A percentile compares a stretch with the other conserved stretches of the same genome.
These are phyloP conservation scores for Ormia ochracea DNA, from an alignment of 2,888 invertebrate species.

Conservation along the genomic window DNA sequence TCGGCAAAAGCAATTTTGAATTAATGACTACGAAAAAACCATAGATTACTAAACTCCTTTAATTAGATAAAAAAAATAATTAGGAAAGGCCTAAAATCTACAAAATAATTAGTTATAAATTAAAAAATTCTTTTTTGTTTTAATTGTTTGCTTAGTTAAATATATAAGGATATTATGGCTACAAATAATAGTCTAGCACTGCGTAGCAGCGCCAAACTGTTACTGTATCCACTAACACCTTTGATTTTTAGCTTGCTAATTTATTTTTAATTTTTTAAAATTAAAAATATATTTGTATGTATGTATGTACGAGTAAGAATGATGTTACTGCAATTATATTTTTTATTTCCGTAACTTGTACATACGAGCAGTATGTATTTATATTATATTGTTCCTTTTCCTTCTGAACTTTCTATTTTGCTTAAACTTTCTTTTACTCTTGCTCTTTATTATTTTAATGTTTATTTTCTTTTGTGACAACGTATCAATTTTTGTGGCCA, in stretches of 20 bases:
- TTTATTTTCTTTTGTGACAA: constrained; percentile 35
- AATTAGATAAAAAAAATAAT: constrained; percentile 16
- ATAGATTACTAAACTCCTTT: constrained; percentile 42
- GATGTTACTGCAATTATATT: not conserved
- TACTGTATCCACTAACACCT: constrained; percentile 28
- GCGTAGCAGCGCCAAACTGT: constrained; percentile 40
- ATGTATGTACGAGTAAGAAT: no score
- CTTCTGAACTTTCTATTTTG: constrained; percentile 32
- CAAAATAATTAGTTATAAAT: not conserved
- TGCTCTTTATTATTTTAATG: constrained; percentile 24
- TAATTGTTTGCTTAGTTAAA: not conserved
- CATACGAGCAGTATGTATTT: no score
- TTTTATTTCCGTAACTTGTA: not conserved
- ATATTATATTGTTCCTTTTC: constrained; percentile 6
- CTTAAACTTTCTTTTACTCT: constrained; percentile 31
- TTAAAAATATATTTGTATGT: not conserved
- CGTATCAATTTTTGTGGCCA: constrained; percentile 67
- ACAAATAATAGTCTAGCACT: constrained; percentile 46
- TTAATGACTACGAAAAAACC: constrained; percentile 38
- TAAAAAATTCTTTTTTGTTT: not conserved
- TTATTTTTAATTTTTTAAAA: not conserved
- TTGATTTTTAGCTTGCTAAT: not conserved
- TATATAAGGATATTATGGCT: not conserved
- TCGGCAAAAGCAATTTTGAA: constrained; percentile 28
- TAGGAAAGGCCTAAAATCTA: constrained; percentile 41